Conservation (phyloP, 2,113 vertebrate species). For the Excalfactoria chinensis region DNA sequence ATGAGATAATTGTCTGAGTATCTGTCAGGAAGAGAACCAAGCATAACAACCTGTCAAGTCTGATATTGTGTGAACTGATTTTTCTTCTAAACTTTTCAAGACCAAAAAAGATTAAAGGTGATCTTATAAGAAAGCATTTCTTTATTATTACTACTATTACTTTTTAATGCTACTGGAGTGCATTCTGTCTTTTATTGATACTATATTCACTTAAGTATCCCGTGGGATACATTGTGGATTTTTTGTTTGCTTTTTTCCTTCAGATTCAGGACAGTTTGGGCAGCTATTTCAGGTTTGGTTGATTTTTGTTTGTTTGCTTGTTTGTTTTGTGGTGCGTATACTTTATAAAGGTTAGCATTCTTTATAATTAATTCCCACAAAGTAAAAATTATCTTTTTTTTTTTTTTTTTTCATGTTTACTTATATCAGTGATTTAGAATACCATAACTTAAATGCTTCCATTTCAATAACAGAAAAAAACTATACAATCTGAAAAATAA, state of each 20-base stretch:
- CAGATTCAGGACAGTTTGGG: neutral
- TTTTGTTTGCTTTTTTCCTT: neutral
- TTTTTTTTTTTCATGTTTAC: neutral
- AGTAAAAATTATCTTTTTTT: neutral
- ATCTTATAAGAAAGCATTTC: neutral
- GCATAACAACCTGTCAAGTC: neutral
- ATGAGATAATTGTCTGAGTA: neutral
- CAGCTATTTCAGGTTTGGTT: neutral
- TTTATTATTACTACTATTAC: too few relatives aligned
- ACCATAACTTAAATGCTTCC: neutral
- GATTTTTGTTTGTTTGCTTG: too few relatives aligned
- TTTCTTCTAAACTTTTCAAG: slow-evolving; percentile 25
- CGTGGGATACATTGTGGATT: neutral
- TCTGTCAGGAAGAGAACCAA: neutral
- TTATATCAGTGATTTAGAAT: neutral
- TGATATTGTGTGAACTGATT: neutral
- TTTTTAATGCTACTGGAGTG: slow-evolving; percentile 56
- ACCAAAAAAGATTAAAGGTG: neutral
- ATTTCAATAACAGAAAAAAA: neutral
- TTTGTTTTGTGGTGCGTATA: neutral
- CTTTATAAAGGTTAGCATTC: neutral
- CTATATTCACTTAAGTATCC: slow-evolving; percentile 77
- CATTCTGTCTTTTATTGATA: slow-evolving; percentile 70
- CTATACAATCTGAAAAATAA: neutral
- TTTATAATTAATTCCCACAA: neutral